Evolutionary conservation across 2,888 invertebrate species (phyloP).

Genomic region (Arge pagana): DNA sequence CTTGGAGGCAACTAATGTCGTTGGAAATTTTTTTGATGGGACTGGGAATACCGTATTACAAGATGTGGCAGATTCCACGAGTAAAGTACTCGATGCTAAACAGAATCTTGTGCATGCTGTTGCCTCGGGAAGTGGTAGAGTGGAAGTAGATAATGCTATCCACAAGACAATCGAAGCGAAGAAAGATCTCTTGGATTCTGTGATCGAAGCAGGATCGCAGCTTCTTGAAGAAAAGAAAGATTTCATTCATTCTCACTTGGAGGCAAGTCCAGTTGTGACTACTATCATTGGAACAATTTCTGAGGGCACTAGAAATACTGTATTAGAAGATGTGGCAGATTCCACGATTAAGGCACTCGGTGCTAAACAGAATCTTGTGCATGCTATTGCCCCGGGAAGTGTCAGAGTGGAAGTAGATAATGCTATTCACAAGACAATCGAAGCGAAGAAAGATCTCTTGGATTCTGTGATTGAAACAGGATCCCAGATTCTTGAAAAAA

Average conservation of each 20-base stretch:
- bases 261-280: too few relatives aligned
- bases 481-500: too few relatives aligned
- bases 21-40: too few relatives aligned
- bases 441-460: constrained; percentile 2
- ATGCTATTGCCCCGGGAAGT: background rate
- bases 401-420: background rate
- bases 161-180: constrained; percentile 8
- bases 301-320: too few relatives aligned
- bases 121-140: background rate
- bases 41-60: too few relatives aligned
- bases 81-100: constrained; percentile 10
- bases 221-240: background rate
- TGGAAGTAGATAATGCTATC: background rate
- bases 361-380: constrained; percentile 2
- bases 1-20: too few relatives aligned
- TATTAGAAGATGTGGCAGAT: background rate
- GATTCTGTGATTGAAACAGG: constrained; percentile 14
- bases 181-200: constrained; percentile 8
- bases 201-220: background rate
- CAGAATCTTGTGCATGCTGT: constrained; percentile 1
- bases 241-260: background rate
- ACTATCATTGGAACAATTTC: too few relatives aligned
- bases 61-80: too few relatives aligned
- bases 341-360: constrained; percentile 1
- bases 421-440: background rate